Evolutionary conservation across 2,888 invertebrate genomes (phyloP), one percentile per base, ranked within the genome.

Genomic region (Epinotia ramella): DNA sequence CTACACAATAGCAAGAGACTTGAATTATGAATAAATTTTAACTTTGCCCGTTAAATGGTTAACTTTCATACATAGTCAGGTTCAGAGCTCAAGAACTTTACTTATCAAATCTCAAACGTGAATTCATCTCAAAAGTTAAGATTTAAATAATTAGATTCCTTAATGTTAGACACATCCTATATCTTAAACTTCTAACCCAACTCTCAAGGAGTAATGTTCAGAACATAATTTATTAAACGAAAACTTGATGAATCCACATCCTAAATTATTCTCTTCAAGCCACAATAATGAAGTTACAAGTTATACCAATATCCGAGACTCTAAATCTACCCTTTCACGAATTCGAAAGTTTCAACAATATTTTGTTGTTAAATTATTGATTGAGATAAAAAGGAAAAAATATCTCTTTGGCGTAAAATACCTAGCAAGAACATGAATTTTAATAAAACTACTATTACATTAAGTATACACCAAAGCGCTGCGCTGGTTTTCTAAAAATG

Each of bases 271-370:
- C 53, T 57, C 20, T 20, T 12, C 12, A 20, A 57, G 20, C 57
- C 57, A 20, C 57, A 57, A 57, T 57, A 57, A 57, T 24, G 57
- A 57, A 57, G 57, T 57, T 57, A 57, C 18, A 20, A 57, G 57
- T 57, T 57, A 11, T 53, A n/a, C 53, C 53, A n/a, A 53, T 53
- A 53, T 53, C 1, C 12, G 49, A 49, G 49, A 49, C 16, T 16
- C 53, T 53, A 53, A 53, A 53, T 53, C 53, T 53, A n/a, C 53
- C 53, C n/a, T 53, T 53, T 2, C 53, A n/a, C n/a, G n/a, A 53
- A 53, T n/a, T n/a, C 53, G 1, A 46, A 53, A 53, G 53, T n/a
- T 53, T n/a, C 6, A 53, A n/a, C 53, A n/a, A 53, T 5, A 53
- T 53, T n/a, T 49, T 16, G 5, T 16, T n/a, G 53, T 5, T n/a